Conservation (phyloP, 1,140 invertebrate genomes). For the Trichomalopsis sarcophagae region DNA sequence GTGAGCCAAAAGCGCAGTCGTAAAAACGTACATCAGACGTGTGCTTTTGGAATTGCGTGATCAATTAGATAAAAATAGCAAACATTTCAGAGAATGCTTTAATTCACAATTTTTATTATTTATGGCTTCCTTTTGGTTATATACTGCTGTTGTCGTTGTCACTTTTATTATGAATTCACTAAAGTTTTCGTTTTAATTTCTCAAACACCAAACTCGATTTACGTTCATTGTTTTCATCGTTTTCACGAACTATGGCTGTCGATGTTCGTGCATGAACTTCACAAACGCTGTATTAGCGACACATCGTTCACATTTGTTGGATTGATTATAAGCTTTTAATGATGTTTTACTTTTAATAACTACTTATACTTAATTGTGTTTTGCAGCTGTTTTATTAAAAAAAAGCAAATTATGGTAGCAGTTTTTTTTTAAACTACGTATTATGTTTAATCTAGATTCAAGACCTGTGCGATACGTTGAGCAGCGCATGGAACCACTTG, state of each 20-base stretch:
- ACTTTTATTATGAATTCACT: slow-evolving; percentile 4
- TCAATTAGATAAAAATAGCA: slow-evolving; percentile 20
- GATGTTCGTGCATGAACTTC: slow-evolving; percentile 40
- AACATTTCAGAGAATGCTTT: slow-evolving; percentile 29
- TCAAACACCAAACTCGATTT: slow-evolving; percentile 11
- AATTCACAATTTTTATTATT: slow-evolving; percentile 8
- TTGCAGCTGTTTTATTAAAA: slow-evolving; percentile 20
- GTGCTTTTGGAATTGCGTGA: slow-evolving; percentile 24
- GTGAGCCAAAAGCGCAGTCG: slow-evolving; percentile 56
- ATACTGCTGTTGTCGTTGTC: neutral
- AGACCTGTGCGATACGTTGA: slow-evolving; percentile 80
- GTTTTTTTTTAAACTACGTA: neutral
- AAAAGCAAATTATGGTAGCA: neutral
- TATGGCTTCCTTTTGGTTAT: neutral
- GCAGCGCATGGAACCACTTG: slow-evolving; percentile 82
- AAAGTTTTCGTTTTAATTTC: slow-evolving; percentile 17
- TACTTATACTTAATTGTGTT: neutral
- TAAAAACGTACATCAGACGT: slow-evolving; percentile 45
- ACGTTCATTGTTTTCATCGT: neutral
- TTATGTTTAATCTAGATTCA: slow-evolving; percentile 73
- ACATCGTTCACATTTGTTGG: neutral
- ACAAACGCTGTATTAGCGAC: neutral
- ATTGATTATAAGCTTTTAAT: slow-evolving; percentile 16
- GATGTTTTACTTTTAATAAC: slow-evolving; percentile 3
- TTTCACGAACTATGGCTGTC: slow-evolving; percentile 8